Evolutionary conservation across 2,113 vertebrate genomes (phyloP).

Genomic region (Vanacampus margaritifer): DNA sequence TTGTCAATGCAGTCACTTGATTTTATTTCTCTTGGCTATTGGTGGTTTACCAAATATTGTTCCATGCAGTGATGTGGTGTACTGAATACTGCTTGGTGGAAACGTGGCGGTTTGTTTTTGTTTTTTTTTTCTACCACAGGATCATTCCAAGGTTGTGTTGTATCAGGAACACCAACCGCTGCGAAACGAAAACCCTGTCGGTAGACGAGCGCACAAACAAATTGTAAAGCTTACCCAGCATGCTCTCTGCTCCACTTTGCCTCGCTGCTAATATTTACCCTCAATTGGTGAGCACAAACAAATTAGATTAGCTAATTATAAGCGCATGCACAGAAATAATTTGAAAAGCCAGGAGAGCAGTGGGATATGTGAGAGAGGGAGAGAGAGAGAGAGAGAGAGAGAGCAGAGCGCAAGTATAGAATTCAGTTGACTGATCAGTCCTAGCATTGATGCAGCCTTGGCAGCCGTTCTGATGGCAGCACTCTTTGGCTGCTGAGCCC

Average conservation of each 20-base stretch:
- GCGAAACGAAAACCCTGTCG: conserved; percentile 1
- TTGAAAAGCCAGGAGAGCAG: not conserved
- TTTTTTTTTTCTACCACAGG: not conserved
- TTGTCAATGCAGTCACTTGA: not conserved
- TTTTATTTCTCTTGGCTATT: too few relatives aligned
- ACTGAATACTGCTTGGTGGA: too few relatives aligned
- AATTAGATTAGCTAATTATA: conserved; percentile 46
- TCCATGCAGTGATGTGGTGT: not conserved
- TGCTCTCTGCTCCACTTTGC: conserved; percentile 5
- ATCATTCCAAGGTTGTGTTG: not conserved
- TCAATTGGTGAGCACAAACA: conserved; percentile 33
- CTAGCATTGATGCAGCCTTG: conserved; percentile 48
- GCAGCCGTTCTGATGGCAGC: conserved; percentile 63
- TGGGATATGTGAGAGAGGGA: conserved; percentile 11
- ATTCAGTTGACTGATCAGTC: conserved; percentile 50
- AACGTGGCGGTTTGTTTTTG: not conserved
- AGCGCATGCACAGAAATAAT: conserved; percentile 13
- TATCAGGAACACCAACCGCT: not conserved
- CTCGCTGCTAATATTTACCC: conserved; percentile 36
- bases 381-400: too few relatives aligned
- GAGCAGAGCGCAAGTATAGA: conserved; percentile 19
- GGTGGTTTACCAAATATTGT: not conserved
- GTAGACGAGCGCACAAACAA: conserved; percentile 19
- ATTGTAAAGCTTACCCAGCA: conserved; percentile 15
- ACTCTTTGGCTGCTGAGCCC: conserved; percentile 28